Conservation (phyloP, 2,888 invertebrate genomes). For the Volucella inflata region DNA sequence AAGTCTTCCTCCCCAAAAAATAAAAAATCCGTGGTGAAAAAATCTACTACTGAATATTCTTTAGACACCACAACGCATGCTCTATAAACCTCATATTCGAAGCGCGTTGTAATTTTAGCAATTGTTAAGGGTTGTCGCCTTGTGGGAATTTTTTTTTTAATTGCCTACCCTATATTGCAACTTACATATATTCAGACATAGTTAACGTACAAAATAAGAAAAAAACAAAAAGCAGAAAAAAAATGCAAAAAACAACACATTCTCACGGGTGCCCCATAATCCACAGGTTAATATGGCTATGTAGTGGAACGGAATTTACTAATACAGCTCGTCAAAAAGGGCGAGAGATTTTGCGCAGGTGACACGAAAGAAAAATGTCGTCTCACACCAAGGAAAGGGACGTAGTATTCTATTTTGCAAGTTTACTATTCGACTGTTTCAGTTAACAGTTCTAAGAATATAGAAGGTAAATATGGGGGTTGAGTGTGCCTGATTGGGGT, state of each 20-base stretch:
- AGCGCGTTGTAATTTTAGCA: conserved; percentile 72
- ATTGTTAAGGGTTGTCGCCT: conserved; percentile 76
- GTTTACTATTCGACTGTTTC: conserved; percentile 76
- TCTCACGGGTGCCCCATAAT: conserved; percentile 60
- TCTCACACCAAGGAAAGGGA: conserved; percentile 64
- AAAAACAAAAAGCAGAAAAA: conserved; percentile 20
- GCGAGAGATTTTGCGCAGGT: conserved; percentile 76
- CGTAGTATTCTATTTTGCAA: conserved; percentile 74
- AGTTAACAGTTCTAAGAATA: conserved; percentile 66
- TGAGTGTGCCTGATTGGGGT: conserved; percentile 74
- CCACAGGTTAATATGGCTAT: conserved; percentile 72
- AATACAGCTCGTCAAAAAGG: conserved; percentile 62
- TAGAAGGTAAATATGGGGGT: conserved; percentile 61
- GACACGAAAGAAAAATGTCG: conserved; percentile 56
- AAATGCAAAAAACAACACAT: conserved; percentile 17
- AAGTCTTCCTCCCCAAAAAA: conserved; percentile 31
- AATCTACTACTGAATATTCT: conserved; percentile 69
- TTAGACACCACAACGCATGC: conserved; percentile 69
- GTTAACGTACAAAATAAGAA: conserved; percentile 41
- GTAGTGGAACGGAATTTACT: conserved; percentile 72
- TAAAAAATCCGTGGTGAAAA: conserved; percentile 38
- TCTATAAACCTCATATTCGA: conserved; percentile 60
- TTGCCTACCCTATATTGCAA: conserved; percentile 62
- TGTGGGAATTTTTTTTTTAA: conserved; percentile 56
- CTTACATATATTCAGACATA: conserved; percentile 37